Conservation (phyloP, 2,888 invertebrate genomes). For the Lysandra bellargus region DNA sequence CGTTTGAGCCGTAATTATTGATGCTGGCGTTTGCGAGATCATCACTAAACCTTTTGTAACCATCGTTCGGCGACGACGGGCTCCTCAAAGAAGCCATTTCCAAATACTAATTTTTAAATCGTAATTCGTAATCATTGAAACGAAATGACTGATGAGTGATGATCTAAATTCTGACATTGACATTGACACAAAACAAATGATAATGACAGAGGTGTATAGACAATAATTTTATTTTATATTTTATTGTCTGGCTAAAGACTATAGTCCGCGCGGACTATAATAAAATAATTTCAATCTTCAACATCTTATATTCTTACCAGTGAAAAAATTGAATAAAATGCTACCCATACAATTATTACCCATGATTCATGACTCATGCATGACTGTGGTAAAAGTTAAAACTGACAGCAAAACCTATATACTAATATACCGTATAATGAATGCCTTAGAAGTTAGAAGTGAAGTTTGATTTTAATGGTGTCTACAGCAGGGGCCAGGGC, state of each 20-base stretch:
- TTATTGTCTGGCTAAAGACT: neutral
- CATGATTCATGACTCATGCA: too few relatives aligned
- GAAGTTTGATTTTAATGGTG: too few relatives aligned
- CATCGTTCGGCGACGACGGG: slow-evolving; percentile 82
- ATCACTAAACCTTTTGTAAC: slow-evolving; percentile 83
- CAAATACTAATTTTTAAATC: slow-evolving; percentile 58
- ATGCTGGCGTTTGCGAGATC: slow-evolving; percentile 79
- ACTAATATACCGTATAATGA: too few relatives aligned
- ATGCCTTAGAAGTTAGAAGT: too few relatives aligned
- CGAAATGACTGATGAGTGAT: slow-evolving; percentile 17
- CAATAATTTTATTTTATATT: neutral
- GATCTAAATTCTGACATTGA: slow-evolving; percentile 30
- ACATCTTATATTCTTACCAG: neutral
- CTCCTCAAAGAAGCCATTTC: slow-evolving; percentile 80
- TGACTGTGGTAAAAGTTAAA: too few relatives aligned
- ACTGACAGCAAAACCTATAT: too few relatives aligned
- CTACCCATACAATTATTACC: too few relatives aligned
- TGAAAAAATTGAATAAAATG: too few relatives aligned
- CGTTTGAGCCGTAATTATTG: slow-evolving; percentile 83
- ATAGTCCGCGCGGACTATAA: too few relatives aligned
- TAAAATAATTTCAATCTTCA: neutral
- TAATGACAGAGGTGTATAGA: neutral
- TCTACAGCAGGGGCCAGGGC: too few relatives aligned
- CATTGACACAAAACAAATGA: slow-evolving; percentile 31
- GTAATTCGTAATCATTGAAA: slow-evolving; percentile 35